A percentile compares a stretch with the other conserved stretches of the same genome.
Conservation (phyloP, 2,797 vertebrate genomes). For the Gorsachius magnificus region DNA sequence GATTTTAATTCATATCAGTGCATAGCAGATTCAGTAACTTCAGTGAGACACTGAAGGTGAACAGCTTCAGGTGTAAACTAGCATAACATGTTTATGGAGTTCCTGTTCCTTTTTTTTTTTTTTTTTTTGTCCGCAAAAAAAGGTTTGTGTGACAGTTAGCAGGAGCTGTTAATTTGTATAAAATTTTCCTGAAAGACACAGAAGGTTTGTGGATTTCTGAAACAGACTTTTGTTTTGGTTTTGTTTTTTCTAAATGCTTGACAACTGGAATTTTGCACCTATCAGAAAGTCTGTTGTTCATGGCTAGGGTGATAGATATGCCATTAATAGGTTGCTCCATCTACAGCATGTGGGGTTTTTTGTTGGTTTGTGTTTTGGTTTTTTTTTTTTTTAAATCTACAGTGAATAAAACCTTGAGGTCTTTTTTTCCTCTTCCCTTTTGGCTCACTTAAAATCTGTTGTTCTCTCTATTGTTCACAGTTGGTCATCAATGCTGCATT, state of each 20-base stretch:
- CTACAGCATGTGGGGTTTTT: fast-evolving
- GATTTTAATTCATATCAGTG: neutral
- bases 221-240: neutral
- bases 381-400: neutral
- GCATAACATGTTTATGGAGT: neutral
- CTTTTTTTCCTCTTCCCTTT: neutral
- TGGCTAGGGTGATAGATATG: neutral
- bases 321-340: neutral
- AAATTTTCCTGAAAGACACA: neutral
- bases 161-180: neutral
- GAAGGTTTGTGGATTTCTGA: neutral
- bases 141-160: neutral
- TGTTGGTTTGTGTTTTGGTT: neutral
- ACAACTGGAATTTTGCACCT: neutral
- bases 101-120: neutral
- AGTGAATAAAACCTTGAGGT: neutral
- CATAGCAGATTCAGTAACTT: neutral
- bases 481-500: slow-evolving; percentile 94
- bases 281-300: neutral
- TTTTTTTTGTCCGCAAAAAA: neutral
- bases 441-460: neutral
- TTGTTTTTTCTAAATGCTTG: neutral
- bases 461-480: slow-evolving; percentile 70
- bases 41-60: neutral
- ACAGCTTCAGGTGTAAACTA: neutral